Percentiles rank a stretch among this genome's conserved stretches.
phyloP scores from a whole-genome alignment of 2,797 vertebrate genomes.

The Buceros bicornis region DNA sequence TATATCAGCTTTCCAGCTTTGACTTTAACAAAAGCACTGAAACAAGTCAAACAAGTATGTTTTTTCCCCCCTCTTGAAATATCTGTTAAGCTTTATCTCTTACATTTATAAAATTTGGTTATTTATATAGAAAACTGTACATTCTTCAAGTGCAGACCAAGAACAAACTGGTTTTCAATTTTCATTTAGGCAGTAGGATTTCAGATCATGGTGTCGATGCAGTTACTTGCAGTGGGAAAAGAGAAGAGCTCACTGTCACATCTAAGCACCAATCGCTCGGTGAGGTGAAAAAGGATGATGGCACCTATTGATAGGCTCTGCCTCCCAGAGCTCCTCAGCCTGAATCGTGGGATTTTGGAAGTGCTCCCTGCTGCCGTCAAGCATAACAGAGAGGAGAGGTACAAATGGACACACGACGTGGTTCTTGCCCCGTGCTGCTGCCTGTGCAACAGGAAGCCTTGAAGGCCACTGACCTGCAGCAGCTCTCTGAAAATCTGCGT shows the following conservation, averaged over 20 bases:
- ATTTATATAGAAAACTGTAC: not conserved
- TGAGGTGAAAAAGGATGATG: rapidly evolving
- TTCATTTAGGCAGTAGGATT: not conserved
- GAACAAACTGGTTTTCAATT: not conserved
- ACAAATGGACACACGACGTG: rapidly evolving
- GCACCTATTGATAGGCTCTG: not conserved
- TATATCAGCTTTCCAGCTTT: not conserved
- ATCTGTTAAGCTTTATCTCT: not conserved
- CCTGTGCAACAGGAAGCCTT: not conserved
- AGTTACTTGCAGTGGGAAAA: not conserved
- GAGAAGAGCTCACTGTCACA: not conserved
- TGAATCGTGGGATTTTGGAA: rapidly evolving
- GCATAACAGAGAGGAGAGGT: not conserved
- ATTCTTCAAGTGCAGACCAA: not conserved
- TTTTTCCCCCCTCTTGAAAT: not conserved
- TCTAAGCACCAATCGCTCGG: not conserved
- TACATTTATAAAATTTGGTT: not conserved
- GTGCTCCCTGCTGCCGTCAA: not conserved
- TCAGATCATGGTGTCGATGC: not conserved
- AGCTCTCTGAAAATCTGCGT: not conserved
- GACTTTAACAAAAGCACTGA: not conserved
- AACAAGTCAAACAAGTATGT: not conserved
- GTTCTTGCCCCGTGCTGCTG: not conserved
- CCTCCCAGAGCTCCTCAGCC: not conserved
- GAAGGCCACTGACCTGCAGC: not conserved